phyloP scores from a whole-genome alignment of 2,797 vertebrate species.

The Enteromius anoplus region DNA sequence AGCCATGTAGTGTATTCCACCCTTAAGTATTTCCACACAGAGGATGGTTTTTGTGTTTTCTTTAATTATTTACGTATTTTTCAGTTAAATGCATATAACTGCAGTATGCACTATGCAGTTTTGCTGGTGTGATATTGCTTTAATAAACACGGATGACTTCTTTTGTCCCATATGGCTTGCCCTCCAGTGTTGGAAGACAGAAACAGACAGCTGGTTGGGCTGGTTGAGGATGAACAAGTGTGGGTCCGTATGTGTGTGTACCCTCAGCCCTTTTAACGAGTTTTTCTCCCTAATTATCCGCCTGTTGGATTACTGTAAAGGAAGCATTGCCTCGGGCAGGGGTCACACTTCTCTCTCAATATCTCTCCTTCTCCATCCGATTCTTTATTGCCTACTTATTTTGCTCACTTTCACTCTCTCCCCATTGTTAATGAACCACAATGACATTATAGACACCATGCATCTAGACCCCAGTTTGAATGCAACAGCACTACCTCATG shows the following conservation, averaged over 20 bases:
- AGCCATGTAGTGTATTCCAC: neutral
- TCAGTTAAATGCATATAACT: neutral
- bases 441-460: constrained; percentile 47
- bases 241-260: constrained; percentile 38
- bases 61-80: neutral
- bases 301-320: constrained; percentile 49
- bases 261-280: constrained; percentile 33
- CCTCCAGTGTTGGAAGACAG: constrained; percentile 38
- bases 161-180: constrained; percentile 50
- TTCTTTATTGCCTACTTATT: constrained; percentile 15
- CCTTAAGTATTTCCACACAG: neutral
- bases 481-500: constrained; percentile 52
- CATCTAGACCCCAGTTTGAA: constrained; percentile 46
- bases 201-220: constrained; percentile 40
- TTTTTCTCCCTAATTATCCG: constrained; percentile 54
- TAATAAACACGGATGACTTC: constrained; percentile 23
- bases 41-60: neutral
- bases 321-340: constrained; percentile 29
- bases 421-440: constrained; percentile 48
- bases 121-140: neutral
- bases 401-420: constrained; percentile 20
- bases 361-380: neutral
- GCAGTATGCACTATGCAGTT: neutral
- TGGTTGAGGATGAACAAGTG: constrained; percentile 35
- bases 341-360: constrained; percentile 26